Base-by-base conservation (phyloP, 2,113 vertebrate species). In the Calidris pygmaea region DNA sequence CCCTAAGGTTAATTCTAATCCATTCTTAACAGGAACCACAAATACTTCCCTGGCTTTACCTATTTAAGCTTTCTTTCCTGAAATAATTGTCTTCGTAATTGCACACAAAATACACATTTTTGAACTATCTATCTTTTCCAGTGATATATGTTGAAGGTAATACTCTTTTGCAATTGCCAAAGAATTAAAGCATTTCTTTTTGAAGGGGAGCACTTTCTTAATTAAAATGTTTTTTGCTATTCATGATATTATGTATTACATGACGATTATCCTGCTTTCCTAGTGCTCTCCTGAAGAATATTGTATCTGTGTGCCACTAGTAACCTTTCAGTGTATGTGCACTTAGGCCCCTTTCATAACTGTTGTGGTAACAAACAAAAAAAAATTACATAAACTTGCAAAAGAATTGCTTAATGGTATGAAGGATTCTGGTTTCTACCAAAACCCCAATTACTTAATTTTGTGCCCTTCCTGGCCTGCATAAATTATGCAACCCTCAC, bases 381-480 rank as follows among this genome's bases (percentile, higher is more conserved):
- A 62, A 89, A 92, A 85, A 85, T 47, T 39, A 68, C 39, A 37
- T 92, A 89, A 89, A 94, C 52, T 85, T 92, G 83, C 76, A 93
- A 50, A 81, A 68, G 80, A 90, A 82, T 89, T 93, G 80, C 86
- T 85, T 77, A 72, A 63, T 93, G 58, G 58, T 78, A 62, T 5
- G 0, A 85, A 96, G 70, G 39, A 35, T 75, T 95, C 89, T 94
- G 83, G 73, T 87, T 96, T 96, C 77, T 85, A 92, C 66, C 86
- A 92, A 95, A 96, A 92, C 84, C 62, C 89, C 80, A 96, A n/a
- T 93, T 93, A 92, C 37, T 95, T 96, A 75, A 93, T 95, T 93
- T 78, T 85, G 70, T 95, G 90, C 83, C 77, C 60, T 93, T 95
- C 53, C 80, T 93, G 84, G 68, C 83, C 24, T 14, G 60, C 16